These are phyloP conservation scores for Protophormia terraenovae DNA, from an alignment of 2,888 invertebrate species.

Conservation along the genomic window DNA sequence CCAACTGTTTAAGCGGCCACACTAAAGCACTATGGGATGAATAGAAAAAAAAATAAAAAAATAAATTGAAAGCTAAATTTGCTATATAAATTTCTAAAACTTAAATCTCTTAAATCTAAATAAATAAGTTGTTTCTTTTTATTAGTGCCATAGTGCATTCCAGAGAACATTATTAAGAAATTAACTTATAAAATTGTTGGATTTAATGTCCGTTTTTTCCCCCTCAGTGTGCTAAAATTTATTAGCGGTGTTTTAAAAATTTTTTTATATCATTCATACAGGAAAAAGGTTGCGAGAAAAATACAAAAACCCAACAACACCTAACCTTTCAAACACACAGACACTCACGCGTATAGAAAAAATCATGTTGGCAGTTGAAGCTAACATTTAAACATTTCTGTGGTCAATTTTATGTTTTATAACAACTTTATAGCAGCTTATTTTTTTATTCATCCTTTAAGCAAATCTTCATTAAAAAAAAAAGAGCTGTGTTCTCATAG, in stretches of 20 bases:
- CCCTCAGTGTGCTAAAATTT: constrained; percentile 51
- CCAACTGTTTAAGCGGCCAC: neutral
- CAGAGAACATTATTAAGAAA: constrained; percentile 59
- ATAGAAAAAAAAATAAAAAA: neutral
- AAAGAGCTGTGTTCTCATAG: constrained; percentile 61
- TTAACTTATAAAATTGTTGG: constrained; percentile 40
- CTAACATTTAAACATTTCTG: constrained; percentile 6
- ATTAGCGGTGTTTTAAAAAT: constrained; percentile 36
- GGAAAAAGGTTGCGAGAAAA: neutral
- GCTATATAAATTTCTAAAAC: neutral
- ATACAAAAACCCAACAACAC: neutral
- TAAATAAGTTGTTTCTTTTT: too few relatives aligned
- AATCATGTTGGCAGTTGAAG: too few relatives aligned
- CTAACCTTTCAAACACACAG: too few relatives aligned
- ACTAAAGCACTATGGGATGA: neutral
- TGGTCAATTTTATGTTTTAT: constrained; percentile 53
- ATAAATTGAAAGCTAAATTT: neutral
- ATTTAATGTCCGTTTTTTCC: constrained; percentile 34
- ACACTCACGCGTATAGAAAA: neutral
- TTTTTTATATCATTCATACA: neutral
- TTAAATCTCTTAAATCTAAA: neutral
- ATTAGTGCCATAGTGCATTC: neutral
- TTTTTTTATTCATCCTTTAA: constrained; percentile 3
- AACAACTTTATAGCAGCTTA: constrained; percentile 42
- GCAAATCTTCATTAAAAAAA: neutral